Percentiles rank a stretch among this genome's conserved stretches.
Evolutionary conservation across 2,797 vertebrate genomes (phyloP).

Genomic region (Tapirus indicus): DNA sequence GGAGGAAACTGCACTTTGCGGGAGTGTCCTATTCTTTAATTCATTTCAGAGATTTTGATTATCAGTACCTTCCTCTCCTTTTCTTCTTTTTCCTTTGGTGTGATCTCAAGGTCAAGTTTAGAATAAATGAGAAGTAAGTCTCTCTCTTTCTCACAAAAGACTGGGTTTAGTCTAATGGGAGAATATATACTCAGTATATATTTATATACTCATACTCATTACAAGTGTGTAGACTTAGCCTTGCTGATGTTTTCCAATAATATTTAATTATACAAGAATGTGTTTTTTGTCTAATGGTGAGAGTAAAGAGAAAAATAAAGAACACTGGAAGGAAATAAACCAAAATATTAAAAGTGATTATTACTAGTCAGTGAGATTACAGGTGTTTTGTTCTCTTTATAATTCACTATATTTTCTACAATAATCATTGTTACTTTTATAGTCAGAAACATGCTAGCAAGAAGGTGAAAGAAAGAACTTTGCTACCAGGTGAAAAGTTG

Average conservation of each 20-base stretch:
- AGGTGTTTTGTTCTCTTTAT: neutral
- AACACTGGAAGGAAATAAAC: neutral
- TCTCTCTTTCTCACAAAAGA: neutral
- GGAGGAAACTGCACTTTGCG: neutral
- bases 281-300: neutral
- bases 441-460: neutral
- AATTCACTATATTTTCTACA: neutral
- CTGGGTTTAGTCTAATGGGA: conserved; percentile 19
- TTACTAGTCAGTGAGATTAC: neutral
- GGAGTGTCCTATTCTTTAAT: neutral
- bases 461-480: neutral
- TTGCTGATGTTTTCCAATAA: conserved; percentile 51
- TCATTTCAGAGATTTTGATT: neutral
- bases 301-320: conserved; percentile 47
- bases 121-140: conserved; percentile 6
- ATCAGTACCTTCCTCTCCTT: neutral
- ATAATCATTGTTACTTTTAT: conserved; percentile 23
- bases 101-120: neutral
- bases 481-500: neutral
- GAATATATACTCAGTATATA: neutral
- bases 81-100: conserved; percentile 19
- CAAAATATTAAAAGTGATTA: conserved; percentile 11
- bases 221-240: neutral
- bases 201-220: neutral
- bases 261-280: conserved; percentile 6